Evolutionary conservation across 2,113 vertebrate species (phyloP).

Genomic region (Cnemophilus loriae): DNA sequence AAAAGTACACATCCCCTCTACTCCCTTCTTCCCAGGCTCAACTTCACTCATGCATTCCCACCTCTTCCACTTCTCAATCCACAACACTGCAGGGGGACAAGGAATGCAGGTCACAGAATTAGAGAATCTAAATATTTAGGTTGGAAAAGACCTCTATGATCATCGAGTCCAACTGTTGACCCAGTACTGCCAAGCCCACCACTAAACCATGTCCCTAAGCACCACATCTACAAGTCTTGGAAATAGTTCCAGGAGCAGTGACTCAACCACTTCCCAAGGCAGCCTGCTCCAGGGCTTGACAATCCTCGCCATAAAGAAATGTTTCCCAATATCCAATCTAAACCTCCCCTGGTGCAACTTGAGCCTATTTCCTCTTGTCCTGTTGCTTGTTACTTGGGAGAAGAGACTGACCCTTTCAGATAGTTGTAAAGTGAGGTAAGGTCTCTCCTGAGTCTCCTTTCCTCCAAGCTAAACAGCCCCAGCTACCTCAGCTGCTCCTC

Average conservation of each 20-base stretch:
- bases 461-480: not conserved
- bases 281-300: not conserved
- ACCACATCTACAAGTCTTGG: not conserved
- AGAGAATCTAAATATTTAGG: not conserved
- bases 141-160: not conserved
- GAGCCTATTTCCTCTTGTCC: not conserved
- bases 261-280: not conserved
- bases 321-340: not conserved
- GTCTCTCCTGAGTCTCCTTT: not conserved
- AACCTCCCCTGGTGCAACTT: not conserved
- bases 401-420: not conserved
- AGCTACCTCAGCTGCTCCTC: not conserved
- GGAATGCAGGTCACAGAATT: not conserved
- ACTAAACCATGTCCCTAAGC: not conserved
- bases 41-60: not conserved
- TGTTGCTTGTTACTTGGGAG: not conserved
- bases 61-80: not conserved
- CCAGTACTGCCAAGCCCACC: not conserved
- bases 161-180: not conserved
- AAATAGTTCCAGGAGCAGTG: not conserved
- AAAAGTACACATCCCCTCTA: not conserved
- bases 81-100: not conserved
- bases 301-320: not conserved
- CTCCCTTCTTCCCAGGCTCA: not conserved
- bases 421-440: not conserved